phyloP scores from a whole-genome alignment of 2,797 vertebrate species.

The Lutjanus argentimaculatus region DNA sequence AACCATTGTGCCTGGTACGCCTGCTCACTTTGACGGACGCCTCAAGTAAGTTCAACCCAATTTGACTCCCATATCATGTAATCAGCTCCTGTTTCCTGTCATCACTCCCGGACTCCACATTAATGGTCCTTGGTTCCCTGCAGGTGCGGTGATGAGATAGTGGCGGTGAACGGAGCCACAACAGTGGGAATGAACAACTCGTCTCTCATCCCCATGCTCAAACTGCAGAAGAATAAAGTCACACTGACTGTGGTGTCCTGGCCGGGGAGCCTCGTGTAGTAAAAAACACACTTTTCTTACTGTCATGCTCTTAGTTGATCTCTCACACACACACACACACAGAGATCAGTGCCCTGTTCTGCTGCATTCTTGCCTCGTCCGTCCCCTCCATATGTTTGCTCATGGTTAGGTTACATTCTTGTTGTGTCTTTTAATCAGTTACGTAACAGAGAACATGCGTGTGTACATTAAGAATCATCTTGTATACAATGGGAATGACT shows the following conservation, averaged over 20 bases:
- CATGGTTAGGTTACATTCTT: constrained; percentile 10
- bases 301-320: not conserved
- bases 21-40: constrained; percentile 92
- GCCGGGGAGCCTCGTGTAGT: constrained; percentile 92
- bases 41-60: constrained; percentile 88
- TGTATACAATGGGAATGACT: constrained; percentile 22
- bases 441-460: constrained; percentile 5
- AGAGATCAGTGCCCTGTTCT: constrained; percentile 30
- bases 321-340: constrained; percentile 3
- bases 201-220: constrained; percentile 94
- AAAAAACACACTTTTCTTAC: not conserved
- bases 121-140: constrained; percentile 17
- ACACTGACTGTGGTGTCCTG: constrained; percentile 94
- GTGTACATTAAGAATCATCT: constrained; percentile 2
- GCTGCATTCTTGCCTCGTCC: constrained; percentile 43
- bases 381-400: not conserved
- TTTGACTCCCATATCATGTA: rapidly evolving
- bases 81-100: not conserved
- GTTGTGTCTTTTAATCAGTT: constrained; percentile 14
- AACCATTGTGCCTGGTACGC: constrained; percentile 95
- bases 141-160: constrained; percentile 96
- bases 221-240: constrained; percentile 94
- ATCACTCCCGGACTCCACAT: not conserved
- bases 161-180: constrained; percentile 93
- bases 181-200: constrained; percentile 95